Evolutionary conservation across 2,888 invertebrate species (phyloP), one percentile per base, ranked within the genome.

Genomic region (Acleris holmiana): DNA sequence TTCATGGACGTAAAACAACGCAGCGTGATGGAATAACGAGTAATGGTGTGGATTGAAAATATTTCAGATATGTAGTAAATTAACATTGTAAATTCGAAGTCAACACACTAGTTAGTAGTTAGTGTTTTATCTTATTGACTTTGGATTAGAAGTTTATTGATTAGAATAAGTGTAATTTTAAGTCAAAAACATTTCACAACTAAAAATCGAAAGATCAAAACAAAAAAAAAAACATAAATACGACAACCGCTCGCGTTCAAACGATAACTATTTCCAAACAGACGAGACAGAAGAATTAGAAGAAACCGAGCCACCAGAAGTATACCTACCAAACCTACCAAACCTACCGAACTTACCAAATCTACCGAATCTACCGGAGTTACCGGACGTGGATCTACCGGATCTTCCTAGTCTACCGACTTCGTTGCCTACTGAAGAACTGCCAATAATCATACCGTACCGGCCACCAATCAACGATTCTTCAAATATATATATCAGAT

Each of bases 191-290:
- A 58, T 53, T 53, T 61, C 61, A 67, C 56, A 57, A 44, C 48
- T 55, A 60, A 69, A 67, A 67, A 23, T 29, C 48, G 35, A 44
- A 29, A n/a, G n/a, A 41, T 19, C 21, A 6, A 19, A 47, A 21
- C 2, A 19, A 57, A 59, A 54, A 18, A 18, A 63, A 67, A 55
- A 59, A 61, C 76, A 76, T 82, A 88, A 90, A 88, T 89, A 91
- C 90, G 91, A 89, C 90, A 90, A 89, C 88, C 88, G 82, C 83
- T 76, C 79, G 79, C 79, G 75, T 69, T 73, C 69, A 79, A 80
- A 78, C 76, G 71, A 51, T 61, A 73, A 84, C 71, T 76, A 69
- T 85, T 83, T 76, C 78, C 73, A 71, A 72, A 73, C 88, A 91
- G 90, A 89, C 86, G 89, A 89, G 82, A 88, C 76, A 66, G 76